Percentiles rank a stretch among this genome's conserved stretches.
Conservation (phyloP, 2,113 vertebrate genomes). For the Lamprologus speciosus region DNA sequence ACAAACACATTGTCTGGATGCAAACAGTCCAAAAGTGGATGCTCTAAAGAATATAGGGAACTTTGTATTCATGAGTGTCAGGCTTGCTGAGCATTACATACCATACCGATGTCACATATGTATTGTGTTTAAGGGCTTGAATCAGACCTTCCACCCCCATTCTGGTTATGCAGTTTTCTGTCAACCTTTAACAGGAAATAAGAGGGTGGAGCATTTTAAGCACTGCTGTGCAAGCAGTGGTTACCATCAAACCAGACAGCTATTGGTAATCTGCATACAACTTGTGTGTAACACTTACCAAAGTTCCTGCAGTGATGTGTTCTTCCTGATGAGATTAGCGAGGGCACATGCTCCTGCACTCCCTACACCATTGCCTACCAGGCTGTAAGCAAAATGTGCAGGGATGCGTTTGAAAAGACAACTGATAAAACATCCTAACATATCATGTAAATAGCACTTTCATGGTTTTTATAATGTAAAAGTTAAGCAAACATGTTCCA, state of each 20-base stretch:
- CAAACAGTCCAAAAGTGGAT: not conserved
- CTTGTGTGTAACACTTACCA: slow-evolving; percentile 65
- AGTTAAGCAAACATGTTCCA: not conserved
- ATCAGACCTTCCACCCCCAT: slow-evolving; percentile 73
- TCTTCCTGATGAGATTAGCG: slow-evolving; percentile 70
- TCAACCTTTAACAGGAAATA: slow-evolving; percentile 68
- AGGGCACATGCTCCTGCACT: slow-evolving; percentile 72
- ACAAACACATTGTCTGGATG: not conserved
- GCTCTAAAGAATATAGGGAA: not conserved
- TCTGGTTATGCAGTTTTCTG: slow-evolving; percentile 73
- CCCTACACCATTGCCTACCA: slow-evolving; percentile 79
- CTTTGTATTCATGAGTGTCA: not conserved
- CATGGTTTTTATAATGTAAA: not conserved
- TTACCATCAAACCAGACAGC: not conserved
- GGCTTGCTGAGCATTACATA: slow-evolving; percentile 23
- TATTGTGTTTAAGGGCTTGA: slow-evolving; percentile 67
- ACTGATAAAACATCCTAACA: not conserved
- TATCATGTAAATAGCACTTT: not conserved
- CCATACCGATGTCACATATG: slow-evolving; percentile 73
- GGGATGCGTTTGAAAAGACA: not conserved
- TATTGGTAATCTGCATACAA: not conserved
- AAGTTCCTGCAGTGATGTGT: slow-evolving; percentile 65
- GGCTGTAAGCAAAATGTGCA: slow-evolving; percentile 46
- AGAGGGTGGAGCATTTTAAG: not conserved
- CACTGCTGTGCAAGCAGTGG: not conserved